Conservation (phyloP, 2,888 invertebrate genomes). For the Scaeva pyrastri region DNA sequence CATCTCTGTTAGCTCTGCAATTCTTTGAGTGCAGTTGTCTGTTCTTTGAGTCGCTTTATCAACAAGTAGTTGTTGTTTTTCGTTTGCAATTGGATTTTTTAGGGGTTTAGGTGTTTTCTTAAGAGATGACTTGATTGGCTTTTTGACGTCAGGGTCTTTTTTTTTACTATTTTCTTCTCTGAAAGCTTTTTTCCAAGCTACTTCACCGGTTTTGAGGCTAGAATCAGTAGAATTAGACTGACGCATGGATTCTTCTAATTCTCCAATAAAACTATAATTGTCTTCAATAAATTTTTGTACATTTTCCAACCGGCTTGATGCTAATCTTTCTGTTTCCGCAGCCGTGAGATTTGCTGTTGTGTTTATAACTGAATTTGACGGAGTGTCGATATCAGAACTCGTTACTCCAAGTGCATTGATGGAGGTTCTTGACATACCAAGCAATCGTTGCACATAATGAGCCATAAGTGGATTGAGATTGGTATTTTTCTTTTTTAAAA, state of each 20-base stretch:
- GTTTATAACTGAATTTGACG: constrained; percentile 84
- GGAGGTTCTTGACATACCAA: constrained; percentile 85
- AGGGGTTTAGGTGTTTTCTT: constrained; percentile 14
- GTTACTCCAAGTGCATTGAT: constrained; percentile 84
- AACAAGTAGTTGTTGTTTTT: constrained; percentile 67
- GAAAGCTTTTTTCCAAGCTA: constrained; percentile 79
- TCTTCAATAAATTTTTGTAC: constrained; percentile 81
- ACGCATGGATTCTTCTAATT: constrained; percentile 81
- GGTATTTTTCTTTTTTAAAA: constrained; percentile 1
- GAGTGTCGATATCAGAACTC: constrained; percentile 84
- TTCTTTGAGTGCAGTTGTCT: constrained; percentile 85
- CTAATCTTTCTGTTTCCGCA: constrained; percentile 66
- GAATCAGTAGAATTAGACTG: constrained; percentile 76
- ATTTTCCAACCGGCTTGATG: constrained; percentile 78
- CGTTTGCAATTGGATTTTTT: neutral
- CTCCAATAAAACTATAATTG: constrained; percentile 81
- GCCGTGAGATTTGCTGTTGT: constrained; percentile 81
- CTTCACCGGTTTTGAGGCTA: constrained; percentile 77
- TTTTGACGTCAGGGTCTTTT: neutral
- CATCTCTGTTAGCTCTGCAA: constrained; percentile 85
- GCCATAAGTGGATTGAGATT: constrained; percentile 82
- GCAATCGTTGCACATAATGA: constrained; percentile 84
- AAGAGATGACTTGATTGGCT: neutral
- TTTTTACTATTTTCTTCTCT: constrained; percentile 38
- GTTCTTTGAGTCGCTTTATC: constrained; percentile 85